Base-by-base conservation (phyloP, 2,113 vertebrate species). In the Hydrolagus affinis region DNA sequence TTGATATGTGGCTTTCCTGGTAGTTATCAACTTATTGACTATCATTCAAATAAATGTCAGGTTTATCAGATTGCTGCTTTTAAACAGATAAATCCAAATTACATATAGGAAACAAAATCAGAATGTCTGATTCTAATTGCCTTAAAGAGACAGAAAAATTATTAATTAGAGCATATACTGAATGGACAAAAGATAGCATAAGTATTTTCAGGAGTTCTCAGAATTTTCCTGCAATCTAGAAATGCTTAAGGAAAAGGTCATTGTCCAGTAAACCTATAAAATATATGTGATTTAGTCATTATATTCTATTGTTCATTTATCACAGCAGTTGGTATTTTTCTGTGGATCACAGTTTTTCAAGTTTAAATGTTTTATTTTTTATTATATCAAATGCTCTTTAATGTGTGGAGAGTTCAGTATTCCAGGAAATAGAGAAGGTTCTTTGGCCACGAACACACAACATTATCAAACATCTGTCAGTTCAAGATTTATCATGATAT, bases 11-110 rank as follows among this genome's bases (percentile, higher is more conserved):
- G 32, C 25, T 62, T 66, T 83, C 60, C 17, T 60, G 78, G 66
- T 25, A 83, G 59, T 30, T 83, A 83, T 83, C 78, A 83, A 83
- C 59, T 64, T 23, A 66, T 80, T 30, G 14, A 64, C 60, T 17
- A 66, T 83, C 66, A 60, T 83, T 83, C 32, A 83, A 68, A 83
- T 28, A 83, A 28, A 83, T 83, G 78, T 83, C 60, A 17, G 78
- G 32, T 25, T 23, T 83, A 28, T 3, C 60, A 66, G 60, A 15
- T 83, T 83, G 78, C 78, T 83, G 12, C 66, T 83, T 28, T 83
- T 83, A 23, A 30, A 32, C 60, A 83, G 60, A 60, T 66, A 28
- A 66, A 66, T 25, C 60, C 78, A 68, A 83, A 83, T 60, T 83
- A 28, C 78, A 68, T 83, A 66, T 60, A 66, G 78, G 57, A 10